Conservation (phyloP, 2,888 invertebrate genomes). For the Caenorhabditis drosophilae region DNA sequence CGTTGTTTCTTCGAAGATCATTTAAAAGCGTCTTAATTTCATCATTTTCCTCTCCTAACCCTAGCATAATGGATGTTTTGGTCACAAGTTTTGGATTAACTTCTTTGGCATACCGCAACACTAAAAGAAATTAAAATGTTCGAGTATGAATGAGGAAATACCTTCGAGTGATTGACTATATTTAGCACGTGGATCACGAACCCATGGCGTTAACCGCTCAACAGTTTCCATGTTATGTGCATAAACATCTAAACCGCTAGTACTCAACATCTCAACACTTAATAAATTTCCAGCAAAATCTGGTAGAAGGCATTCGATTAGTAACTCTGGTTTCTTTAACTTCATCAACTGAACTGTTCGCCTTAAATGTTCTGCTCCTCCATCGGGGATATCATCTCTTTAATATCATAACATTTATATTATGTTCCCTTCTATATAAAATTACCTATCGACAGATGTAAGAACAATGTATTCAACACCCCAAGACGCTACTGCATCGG, state of each 20-base stretch:
- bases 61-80: conserved; percentile 97
- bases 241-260: conserved; percentile 85
- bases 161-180: conserved; percentile 87
- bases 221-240: conserved; percentile 98
- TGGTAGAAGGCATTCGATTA: conserved; percentile 94
- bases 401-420: no score
- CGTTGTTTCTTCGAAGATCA: conserved; percentile 73
- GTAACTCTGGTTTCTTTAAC: conserved; percentile 79
- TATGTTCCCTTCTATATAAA: no score
- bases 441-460: conserved; percentile 93
- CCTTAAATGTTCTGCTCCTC: conserved; percentile 91
- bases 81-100: conserved; percentile 84
- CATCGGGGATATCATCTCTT: conserved; percentile 87
- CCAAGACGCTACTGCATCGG: conserved; percentile 89
- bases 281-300: conserved; percentile 87
- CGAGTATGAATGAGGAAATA: conserved; percentile 70
- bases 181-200: conserved; percentile 89
- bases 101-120: conserved; percentile 74
- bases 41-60: conserved; percentile 85
- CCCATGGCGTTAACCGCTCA: conserved; percentile 71
- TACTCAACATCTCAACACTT: conserved; percentile 73
- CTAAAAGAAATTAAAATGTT: conserved; percentile 10
- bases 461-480: conserved; percentile 94
- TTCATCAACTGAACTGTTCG: conserved; percentile 88
- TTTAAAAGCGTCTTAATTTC: conserved; percentile 72